Conservation (phyloP, 2,888 invertebrate genomes). For the Nephrotoma appendiculata region DNA sequence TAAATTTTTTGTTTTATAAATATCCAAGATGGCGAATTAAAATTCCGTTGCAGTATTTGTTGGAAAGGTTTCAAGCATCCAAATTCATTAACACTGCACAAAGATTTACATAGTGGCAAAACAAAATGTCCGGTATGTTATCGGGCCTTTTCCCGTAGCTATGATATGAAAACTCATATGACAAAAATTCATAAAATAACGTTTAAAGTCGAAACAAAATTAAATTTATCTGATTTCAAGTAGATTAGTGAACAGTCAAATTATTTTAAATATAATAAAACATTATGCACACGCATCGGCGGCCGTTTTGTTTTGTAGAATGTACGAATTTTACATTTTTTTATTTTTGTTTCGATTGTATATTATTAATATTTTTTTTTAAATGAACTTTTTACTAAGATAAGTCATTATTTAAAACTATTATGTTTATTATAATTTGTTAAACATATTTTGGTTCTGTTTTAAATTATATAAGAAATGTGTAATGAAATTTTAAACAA, state of each 20-base stretch:
- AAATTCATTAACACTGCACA: constrained; percentile 44
- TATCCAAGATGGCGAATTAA: constrained; percentile 23
- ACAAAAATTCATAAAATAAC: constrained; percentile 41
- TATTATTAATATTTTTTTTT: background rate
- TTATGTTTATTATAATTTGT: background rate
- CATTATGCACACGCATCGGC: background rate
- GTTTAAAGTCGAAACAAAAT: constrained; percentile 9
- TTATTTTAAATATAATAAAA: background rate
- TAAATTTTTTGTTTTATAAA: background rate
- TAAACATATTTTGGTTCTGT: background rate
- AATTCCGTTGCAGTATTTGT: constrained; percentile 45
- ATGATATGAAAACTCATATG: constrained; percentile 45
- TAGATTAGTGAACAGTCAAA: background rate
- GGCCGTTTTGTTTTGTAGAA: background rate
- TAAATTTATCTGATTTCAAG: constrained; percentile 5
- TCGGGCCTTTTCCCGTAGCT: constrained; percentile 44
- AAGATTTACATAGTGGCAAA: constrained; percentile 46
- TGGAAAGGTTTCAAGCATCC: constrained; percentile 48
- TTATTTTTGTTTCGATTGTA: background rate
- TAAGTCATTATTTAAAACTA: background rate
- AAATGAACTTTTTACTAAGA: background rate
- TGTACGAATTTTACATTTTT: background rate
- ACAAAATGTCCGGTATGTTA: constrained; percentile 47
- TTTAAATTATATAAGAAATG: background rate
- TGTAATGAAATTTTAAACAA: background rate